Percentiles rank a stretch among this genome's conserved stretches.
phyloP scores from a whole-genome alignment of 2,797 vertebrate genomes.

The Anabacerthia variegaticeps region DNA sequence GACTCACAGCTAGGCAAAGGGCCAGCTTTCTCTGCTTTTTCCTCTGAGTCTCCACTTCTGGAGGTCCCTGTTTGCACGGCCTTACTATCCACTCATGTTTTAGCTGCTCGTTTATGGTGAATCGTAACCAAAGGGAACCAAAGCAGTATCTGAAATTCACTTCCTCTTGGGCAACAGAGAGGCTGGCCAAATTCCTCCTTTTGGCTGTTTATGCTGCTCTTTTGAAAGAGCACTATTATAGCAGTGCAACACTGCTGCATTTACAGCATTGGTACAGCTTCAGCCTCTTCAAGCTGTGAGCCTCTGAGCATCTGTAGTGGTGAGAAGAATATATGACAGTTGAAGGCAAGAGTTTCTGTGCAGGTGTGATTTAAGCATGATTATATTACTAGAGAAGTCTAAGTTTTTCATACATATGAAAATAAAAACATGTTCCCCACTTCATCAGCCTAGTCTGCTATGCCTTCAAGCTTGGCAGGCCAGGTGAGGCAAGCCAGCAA shows the following conservation, averaged over 20 bases:
- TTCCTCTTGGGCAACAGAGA: conserved; percentile 47
- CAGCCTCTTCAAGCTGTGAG: background rate
- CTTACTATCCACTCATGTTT: background rate
- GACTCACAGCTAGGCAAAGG: conserved; percentile 17
- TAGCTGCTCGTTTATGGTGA: conserved; percentile 21
- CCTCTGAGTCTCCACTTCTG: conserved; percentile 32
- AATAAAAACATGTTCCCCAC: background rate
- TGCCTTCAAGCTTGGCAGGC: background rate
- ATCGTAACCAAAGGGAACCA: background rate
- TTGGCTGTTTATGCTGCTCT: background rate
- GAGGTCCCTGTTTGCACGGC: conserved; percentile 23
- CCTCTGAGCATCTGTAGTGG: background rate
- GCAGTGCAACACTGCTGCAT: background rate
- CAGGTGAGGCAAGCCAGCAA: background rate
- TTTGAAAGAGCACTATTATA: conserved; percentile 22
- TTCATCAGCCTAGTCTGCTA: background rate
- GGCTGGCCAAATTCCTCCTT: conserved; percentile 7
- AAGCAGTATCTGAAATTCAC: conserved; percentile 5
- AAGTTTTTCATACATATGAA: background rate
- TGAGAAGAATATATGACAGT: background rate
- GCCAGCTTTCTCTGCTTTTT: conserved; percentile 42
- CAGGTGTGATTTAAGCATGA: background rate
- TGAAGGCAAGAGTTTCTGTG: background rate
- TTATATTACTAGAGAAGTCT: background rate
- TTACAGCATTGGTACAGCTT: background rate